Conservation (phyloP, 2,797 vertebrate genomes). For the Acanthiza pusilla region DNA sequence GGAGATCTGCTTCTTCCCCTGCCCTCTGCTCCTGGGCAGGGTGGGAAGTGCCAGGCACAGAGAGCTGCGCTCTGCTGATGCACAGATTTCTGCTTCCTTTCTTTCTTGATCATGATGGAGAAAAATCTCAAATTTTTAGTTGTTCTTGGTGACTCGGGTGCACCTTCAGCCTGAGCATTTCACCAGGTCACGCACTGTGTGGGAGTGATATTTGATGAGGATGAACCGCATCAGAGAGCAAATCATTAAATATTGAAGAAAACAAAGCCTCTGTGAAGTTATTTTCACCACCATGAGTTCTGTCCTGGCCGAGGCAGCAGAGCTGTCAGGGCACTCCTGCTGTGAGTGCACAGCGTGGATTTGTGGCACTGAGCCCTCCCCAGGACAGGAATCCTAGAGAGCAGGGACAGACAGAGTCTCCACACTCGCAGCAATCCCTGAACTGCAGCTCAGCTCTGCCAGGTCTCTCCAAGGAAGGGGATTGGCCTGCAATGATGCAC, state of each 20-base stretch:
- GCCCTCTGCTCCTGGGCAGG: neutral
- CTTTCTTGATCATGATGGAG: rapidly evolving
- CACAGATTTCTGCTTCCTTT: neutral
- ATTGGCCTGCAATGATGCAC: neutral
- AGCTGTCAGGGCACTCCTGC: neutral
- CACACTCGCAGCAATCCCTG: neutral
- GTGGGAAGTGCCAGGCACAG: neutral
- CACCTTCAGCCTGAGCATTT: neutral
- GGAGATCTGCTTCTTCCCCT: neutral
- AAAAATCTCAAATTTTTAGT: neutral
- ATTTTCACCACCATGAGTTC: neutral
- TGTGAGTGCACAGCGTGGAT: rapidly evolving
- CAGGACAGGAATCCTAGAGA: neutral
- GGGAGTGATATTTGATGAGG: rapidly evolving
- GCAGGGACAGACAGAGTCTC: rapidly evolving
- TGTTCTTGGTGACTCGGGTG: neutral
- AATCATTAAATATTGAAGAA: neutral
- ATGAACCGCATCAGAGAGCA: no score
- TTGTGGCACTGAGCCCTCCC: neutral
- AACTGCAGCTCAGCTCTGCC: neutral
- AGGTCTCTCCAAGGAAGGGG: neutral
- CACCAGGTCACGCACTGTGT: rapidly evolving
- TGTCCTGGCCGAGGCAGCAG: neutral
- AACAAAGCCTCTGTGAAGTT: neutral
- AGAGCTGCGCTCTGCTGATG: neutral